Evolutionary conservation across 2,113 vertebrate genomes (phyloP).

Genomic region (Psittacula cyanocephala): DNA sequence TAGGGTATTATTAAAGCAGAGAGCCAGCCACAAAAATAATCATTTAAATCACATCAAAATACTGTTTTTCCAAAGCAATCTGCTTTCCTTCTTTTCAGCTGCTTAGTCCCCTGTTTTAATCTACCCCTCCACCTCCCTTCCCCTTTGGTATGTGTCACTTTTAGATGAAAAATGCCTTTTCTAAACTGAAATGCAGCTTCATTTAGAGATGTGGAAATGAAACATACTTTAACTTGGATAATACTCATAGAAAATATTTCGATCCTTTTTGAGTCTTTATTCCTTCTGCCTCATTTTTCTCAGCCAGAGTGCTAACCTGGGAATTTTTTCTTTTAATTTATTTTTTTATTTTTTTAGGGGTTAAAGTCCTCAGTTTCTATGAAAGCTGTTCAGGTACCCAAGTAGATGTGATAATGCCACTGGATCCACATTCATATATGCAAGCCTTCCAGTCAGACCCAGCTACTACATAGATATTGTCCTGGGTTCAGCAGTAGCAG

Average conservation of each 20-base stretch:
- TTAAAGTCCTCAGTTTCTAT: background rate
- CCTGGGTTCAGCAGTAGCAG: no score
- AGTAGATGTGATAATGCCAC: background rate
- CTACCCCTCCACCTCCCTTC: background rate
- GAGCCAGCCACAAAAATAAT: background rate
- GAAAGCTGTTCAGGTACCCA: background rate
- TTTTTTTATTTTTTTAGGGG: background rate
- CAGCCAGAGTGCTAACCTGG: background rate
- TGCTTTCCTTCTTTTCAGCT: background rate
- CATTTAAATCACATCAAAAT: background rate
- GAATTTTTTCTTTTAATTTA: background rate
- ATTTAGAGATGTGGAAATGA: background rate
- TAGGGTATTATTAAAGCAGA: background rate
- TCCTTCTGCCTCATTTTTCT: background rate
- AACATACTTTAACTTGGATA: background rate
- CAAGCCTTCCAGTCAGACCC: background rate
- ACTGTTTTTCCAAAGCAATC: background rate
- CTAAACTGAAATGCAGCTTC: background rate
- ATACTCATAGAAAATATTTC: background rate
- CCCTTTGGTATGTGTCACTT: background rate
- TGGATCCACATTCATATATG: fast-evolving
- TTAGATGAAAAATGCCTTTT: background rate
- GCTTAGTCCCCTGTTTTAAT: background rate
- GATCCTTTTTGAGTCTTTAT: background rate
- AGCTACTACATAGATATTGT: background rate